Conservation (phyloP, 2,113 vertebrate genomes). For the Chionomys nivalis region DNA sequence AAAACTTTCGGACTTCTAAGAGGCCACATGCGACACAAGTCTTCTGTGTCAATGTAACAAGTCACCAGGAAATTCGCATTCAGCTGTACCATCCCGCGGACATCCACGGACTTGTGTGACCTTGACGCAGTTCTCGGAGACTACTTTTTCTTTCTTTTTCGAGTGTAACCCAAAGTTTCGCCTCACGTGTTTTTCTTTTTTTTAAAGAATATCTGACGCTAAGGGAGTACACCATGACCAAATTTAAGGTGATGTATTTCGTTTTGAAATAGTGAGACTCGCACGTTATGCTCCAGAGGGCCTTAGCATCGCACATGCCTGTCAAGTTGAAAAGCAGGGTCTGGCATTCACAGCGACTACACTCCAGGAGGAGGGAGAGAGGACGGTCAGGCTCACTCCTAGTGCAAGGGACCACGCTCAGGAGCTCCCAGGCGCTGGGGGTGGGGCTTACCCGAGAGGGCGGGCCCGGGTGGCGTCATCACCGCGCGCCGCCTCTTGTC, state of each 20-base stretch:
- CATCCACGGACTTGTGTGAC: background rate
- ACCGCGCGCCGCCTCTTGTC: fast-evolving
- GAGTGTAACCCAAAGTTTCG: background rate
- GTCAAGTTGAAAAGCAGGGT: too few relatives aligned
- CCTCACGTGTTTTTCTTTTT: background rate
- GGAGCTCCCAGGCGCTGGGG: background rate
- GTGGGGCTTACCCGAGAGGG: background rate
- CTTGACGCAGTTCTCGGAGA: background rate
- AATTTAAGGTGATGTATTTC: background rate
- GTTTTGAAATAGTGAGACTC: background rate
- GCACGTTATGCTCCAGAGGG: background rate
- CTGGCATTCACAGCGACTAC: background rate
- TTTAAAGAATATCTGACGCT: background rate
- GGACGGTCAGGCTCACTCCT: background rate
- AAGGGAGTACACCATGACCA: background rate
- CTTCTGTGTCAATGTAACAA: background rate
- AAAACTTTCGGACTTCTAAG: background rate
- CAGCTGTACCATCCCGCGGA: background rate
- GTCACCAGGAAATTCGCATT: background rate
- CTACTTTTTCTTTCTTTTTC: background rate
- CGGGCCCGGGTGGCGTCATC: background rate
- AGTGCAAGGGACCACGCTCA: background rate
- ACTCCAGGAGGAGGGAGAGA: background rate
- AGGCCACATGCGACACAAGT: background rate
- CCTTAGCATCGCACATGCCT: background rate